phyloP scores from a whole-genome alignment of 2,113 vertebrate species.

The Mormoops blainvillei region DNA sequence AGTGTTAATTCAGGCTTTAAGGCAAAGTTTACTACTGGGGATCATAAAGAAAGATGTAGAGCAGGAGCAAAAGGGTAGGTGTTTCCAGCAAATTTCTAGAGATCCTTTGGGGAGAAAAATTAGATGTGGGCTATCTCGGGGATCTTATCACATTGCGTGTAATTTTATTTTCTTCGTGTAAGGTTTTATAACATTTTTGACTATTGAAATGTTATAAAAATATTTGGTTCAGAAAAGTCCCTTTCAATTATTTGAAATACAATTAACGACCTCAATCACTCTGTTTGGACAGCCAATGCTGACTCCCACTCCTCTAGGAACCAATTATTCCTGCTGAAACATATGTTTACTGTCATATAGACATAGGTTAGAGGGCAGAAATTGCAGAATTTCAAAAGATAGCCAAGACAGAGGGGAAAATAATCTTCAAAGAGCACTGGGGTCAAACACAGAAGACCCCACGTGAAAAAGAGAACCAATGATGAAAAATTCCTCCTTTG shows the following conservation, averaged over 20 bases:
- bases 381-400: conserved; percentile 36
- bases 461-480: neutral
- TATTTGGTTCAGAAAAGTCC: neutral
- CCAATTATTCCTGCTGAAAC: conserved; percentile 33
- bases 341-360: conserved; percentile 43
- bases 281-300: neutral
- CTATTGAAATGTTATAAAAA: neutral
- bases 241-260: neutral
- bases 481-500: neutral
- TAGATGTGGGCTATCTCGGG: neutral
- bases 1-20: conserved; percentile 21
- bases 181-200: neutral
- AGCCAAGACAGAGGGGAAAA: neutral
- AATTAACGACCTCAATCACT: neutral
- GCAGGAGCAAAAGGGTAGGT: neutral
- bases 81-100: neutral
- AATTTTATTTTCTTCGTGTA: neutral
- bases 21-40: neutral
- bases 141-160: rapidly evolving
- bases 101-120: neutral
- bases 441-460: neutral
- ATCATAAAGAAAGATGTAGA: neutral
- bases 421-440: neutral
- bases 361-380: conserved; percentile 1
- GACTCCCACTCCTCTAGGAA: neutral